These are phyloP conservation scores for Syngnathus floridae DNA, from an alignment of 2,113 vertebrate genomes.

Conservation along the genomic window DNA sequence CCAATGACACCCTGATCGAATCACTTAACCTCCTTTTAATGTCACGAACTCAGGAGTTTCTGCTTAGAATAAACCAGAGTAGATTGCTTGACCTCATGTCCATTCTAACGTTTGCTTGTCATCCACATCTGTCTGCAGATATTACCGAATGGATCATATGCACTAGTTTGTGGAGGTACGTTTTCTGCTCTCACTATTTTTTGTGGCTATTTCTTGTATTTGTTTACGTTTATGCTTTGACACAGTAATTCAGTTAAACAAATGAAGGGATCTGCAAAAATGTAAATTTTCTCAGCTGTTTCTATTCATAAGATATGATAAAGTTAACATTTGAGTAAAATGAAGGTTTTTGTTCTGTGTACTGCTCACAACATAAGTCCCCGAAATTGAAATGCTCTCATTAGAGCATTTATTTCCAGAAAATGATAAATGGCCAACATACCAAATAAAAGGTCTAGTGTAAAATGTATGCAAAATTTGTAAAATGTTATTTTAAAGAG, in stretches of 20 bases:
- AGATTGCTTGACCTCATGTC: too few relatives aligned
- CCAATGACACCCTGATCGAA: background rate
- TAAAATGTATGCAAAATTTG: too few relatives aligned
- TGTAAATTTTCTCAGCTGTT: background rate
- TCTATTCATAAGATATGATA: too few relatives aligned
- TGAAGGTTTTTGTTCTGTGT: too few relatives aligned
- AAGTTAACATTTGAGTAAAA: too few relatives aligned
- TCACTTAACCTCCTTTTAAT: background rate
- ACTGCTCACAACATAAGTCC: too few relatives aligned
- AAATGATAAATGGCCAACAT: background rate
- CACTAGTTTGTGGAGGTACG: conserved; percentile 1
- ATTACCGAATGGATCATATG: background rate
- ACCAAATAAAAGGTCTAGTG: background rate
- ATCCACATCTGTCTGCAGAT: background rate
- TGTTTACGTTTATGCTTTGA: background rate
- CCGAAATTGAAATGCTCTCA: too few relatives aligned
- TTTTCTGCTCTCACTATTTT: background rate
- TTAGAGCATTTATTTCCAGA: background rate
- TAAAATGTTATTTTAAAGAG: too few relatives aligned
- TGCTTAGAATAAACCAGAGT: background rate
- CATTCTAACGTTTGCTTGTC: background rate
- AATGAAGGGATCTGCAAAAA: background rate
- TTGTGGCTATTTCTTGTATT: background rate
- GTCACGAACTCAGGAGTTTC: background rate
- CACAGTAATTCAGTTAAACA: background rate